Conservation (phyloP, 2,797 vertebrate genomes). For the Fratercula arctica region DNA sequence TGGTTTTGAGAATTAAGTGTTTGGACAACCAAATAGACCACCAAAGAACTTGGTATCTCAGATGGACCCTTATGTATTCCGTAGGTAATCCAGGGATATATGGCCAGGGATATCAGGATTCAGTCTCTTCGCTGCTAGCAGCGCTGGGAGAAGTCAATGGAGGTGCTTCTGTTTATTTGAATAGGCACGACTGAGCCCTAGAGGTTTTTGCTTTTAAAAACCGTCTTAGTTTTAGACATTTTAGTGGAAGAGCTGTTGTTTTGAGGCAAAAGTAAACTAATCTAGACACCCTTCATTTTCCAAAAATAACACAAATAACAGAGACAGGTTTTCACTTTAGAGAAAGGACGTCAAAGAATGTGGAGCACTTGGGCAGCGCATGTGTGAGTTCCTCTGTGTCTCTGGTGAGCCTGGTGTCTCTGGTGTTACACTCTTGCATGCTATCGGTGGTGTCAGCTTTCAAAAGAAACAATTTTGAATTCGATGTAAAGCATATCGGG, state of each 20-base stretch:
- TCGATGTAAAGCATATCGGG: background rate
- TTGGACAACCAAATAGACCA: background rate
- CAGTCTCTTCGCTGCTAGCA: background rate
- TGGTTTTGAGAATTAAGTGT: background rate
- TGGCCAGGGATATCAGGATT: background rate
- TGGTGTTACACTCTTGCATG: too few relatives aligned
- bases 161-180: background rate
- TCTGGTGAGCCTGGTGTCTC: background rate
- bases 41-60: background rate
- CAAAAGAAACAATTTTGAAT: background rate
- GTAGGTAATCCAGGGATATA: background rate
- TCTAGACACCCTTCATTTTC: background rate
- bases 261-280: background rate
- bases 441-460: background rate
- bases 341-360: background rate
- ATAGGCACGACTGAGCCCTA: background rate
- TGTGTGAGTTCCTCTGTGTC: background rate
- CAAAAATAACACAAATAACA: background rate
- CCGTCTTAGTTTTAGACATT: background rate
- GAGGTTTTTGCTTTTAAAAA: background rate
- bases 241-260: background rate
- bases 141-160: accelerated
- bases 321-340: background rate
- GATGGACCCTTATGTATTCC: background rate
- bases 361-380: background rate